Percentiles rank a stretch among this genome's conserved stretches.
phyloP scores from a whole-genome alignment of 1,140 invertebrate genomes.

The Halesus radiatus region DNA sequence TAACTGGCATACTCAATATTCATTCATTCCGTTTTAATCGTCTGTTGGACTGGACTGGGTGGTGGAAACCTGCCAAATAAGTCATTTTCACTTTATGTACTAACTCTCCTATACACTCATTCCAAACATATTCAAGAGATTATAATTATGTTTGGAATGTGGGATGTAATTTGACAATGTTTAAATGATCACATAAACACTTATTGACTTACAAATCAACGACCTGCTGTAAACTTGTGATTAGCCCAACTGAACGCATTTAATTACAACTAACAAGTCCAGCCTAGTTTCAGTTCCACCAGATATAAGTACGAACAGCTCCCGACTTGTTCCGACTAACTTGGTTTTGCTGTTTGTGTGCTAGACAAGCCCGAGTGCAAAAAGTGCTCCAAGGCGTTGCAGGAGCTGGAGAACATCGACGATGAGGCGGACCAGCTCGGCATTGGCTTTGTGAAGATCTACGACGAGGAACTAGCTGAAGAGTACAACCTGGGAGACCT shows the following conservation, averaged over 20 bases:
- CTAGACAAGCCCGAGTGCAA: conserved; percentile 93
- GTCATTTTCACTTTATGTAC: conserved; percentile 17
- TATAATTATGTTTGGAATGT: too few species aligned
- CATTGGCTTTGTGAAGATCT: conserved; percentile 95
- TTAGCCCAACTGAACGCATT: not conserved
- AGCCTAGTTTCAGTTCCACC: not conserved
- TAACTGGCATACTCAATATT: conserved; percentile 15
- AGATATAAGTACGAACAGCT: not conserved
- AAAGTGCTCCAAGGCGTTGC: conserved; percentile 89
- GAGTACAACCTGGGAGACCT: conserved; percentile 92
- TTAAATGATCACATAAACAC: not conserved
- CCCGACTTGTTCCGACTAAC: not conserved
- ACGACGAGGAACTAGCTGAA: conserved; percentile 90
- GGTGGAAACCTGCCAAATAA: conserved; percentile 31
- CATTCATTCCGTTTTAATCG: conserved; percentile 34
- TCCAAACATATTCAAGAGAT: not conserved
- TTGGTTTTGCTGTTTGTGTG: conserved; percentile 34
- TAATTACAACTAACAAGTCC: not conserved
- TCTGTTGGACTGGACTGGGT: not conserved
- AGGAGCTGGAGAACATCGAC: conserved; percentile 94
- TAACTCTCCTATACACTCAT: conserved; percentile 16
- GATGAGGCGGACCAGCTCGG: conserved; percentile 96
- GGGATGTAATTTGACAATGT: conserved; percentile 3
- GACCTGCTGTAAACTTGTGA: not conserved
- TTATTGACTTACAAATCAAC: not conserved